These are phyloP conservation scores for human (Homo sapiens) DNA, from an alignment of 2,113 vertebrate species.

Conservation along the genomic window DNA sequence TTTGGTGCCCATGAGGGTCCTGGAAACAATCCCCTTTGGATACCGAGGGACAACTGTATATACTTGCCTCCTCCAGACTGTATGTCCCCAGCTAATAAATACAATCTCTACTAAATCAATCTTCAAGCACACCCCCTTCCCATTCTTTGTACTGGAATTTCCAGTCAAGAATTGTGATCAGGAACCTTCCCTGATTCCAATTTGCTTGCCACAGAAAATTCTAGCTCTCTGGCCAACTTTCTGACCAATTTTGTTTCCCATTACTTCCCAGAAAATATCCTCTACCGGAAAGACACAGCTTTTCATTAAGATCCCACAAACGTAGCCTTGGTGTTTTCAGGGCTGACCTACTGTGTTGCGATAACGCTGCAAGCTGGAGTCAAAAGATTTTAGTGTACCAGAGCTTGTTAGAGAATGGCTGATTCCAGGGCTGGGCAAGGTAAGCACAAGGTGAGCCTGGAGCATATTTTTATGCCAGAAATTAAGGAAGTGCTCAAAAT, in stretches of 20 bases:
- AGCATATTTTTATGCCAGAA: constrained; percentile 38
- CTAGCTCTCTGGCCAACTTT: background rate
- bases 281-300: background rate
- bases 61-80: background rate
- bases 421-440: background rate
- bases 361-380: background rate
- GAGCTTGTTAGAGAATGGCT: background rate
- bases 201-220: constrained; percentile 7
- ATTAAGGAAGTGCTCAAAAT: constrained; percentile 46
- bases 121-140: background rate
- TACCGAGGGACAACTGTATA: background rate
- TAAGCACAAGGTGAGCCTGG: background rate
- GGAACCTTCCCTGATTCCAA: background rate
- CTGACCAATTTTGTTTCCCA: background rate
- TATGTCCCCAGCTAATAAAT: background rate
- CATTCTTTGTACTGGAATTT: constrained; percentile 14
- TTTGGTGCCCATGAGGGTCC: background rate
- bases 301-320: constrained; percentile 14
- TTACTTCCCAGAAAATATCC: background rate
- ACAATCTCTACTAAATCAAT: background rate
- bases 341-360: background rate
- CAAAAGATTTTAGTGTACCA: background rate
- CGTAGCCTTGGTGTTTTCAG: background rate
- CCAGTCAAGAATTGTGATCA: constrained; percentile 22
- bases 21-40: background rate